phyloP scores from a whole-genome alignment of 2,113 vertebrate genomes.

The Chionis minor region DNA sequence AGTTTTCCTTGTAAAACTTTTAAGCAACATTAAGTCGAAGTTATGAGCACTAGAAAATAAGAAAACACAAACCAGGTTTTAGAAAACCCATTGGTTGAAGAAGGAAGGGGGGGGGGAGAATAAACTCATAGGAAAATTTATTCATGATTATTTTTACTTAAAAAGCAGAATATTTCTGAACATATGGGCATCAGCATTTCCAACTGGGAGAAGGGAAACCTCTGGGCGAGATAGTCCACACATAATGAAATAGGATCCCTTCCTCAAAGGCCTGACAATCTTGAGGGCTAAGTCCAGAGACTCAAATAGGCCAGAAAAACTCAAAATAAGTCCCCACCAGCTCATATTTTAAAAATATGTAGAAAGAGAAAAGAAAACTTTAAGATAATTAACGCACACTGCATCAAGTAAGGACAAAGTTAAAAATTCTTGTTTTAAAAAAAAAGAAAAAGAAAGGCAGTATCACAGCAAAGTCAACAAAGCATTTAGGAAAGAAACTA shows the following conservation, averaged over 20 bases:
- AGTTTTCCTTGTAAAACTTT: constrained; percentile 23
- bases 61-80: constrained; percentile 19
- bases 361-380: neutral
- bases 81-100: neutral
- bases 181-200: constrained; percentile 13
- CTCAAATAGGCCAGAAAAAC: neutral
- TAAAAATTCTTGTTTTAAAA: neutral
- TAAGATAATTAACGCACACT: neutral
- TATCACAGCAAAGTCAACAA: neutral
- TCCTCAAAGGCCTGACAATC: neutral
- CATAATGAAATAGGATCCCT: neutral
- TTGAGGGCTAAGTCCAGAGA: neutral
- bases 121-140: neutral
- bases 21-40: neutral
- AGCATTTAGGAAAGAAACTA: neutral
- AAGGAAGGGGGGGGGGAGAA: neutral
- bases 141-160: neutral
- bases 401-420: neutral
- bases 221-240: neutral
- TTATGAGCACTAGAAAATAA: neutral
- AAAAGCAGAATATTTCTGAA: neutral
- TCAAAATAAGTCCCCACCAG: neutral
- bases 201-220: neutral
- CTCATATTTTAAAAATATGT: neutral
- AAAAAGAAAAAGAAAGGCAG: neutral